These are phyloP conservation scores for Hippocampus mohnikei DNA, from an alignment of 2,113 vertebrate species.

Conservation along the genomic window DNA sequence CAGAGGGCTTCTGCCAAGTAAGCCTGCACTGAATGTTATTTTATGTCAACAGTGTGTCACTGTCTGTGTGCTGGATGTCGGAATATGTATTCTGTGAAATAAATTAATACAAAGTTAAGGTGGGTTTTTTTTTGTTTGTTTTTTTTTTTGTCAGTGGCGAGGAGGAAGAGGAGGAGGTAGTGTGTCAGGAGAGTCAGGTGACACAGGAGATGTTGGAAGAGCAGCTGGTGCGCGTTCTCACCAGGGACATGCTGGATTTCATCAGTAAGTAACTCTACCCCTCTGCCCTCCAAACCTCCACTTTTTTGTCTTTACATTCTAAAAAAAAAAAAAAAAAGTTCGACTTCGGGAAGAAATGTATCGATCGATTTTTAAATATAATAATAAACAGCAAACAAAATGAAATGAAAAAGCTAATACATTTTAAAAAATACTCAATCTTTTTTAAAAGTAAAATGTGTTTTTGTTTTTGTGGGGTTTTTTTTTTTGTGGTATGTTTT, in stretches of 20 bases:
- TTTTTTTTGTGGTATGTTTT: no score
- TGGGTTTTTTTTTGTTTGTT: neutral
- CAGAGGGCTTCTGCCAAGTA: constrained; percentile 84
- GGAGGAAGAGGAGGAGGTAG: constrained; percentile 72
- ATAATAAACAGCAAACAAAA: no score
- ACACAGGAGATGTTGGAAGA: constrained; percentile 95
- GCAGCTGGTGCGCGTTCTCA: constrained; percentile 85
- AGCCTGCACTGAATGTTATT: constrained; percentile 32
- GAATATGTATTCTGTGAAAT: neutral
- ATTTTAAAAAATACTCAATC: no score
- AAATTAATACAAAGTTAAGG: neutral
- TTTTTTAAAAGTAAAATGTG: no score
- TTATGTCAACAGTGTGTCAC: neutral
- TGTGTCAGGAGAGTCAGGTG: constrained; percentile 84
- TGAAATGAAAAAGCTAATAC: no score
- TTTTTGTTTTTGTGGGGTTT: no score
- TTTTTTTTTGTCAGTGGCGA: constrained; percentile 51
- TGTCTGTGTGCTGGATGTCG: neutral
- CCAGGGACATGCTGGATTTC: constrained; percentile 91
- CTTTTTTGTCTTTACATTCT: neutral
- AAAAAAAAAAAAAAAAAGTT: neutral
- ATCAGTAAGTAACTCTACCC: constrained; percentile 77
- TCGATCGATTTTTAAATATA: no score
- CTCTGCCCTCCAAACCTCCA: neutral
- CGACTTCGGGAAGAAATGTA: neutral